Base-by-base conservation (phyloP, 2,113 vertebrate genomes). In the Vireo altiloquus region DNA sequence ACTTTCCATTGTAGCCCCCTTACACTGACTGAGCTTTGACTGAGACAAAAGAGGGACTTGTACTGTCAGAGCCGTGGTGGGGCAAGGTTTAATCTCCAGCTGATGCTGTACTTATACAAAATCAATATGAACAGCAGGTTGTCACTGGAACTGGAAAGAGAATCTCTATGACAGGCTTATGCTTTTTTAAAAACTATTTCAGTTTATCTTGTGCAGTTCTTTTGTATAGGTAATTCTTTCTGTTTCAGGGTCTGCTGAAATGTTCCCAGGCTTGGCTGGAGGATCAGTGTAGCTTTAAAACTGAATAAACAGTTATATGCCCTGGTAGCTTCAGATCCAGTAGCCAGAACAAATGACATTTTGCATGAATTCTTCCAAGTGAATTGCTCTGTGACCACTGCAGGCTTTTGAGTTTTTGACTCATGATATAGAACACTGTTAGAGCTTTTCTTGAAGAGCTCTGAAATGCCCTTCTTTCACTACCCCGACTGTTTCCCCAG, bases 261-360 rank as follows among this genome's bases (percentile, higher is more conserved):
- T 21, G 47, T 84, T 91, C 93, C 74, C 89, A 83, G 87, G 86
- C 71, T 80, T 83, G 83, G 54, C 64, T 69, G 42, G 42, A 77
- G 81, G 63, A 87, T 90, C 68, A 42, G 54, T 65, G 76, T 72
- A 82, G 79, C 66, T 93, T 93, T 93, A 80, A 88, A 88, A 85
- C 24, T 90, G 64, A 90, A 86, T 24, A 90, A 90, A 78, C 90
- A 83, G 35, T 83, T 59, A 18, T 1, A 80, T 0, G 31, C 89
- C 56, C 47, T 89, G 64, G 52, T 83, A 81, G 72, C 69, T 93
- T 47, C 86, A 66, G 79, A 69, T 42, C 52, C 89, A 89, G 94
- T 52, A 86, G 89, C 69, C 91, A 90, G 80, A 93, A 92, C 90
- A 91, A 94, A 92, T 84, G 77, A 60, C 80, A 71, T 74, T 92